Evolutionary conservation across 2,113 vertebrate genomes (phyloP), one percentile per base, ranked within the genome.

Genomic region (Lepus europaeus): DNA sequence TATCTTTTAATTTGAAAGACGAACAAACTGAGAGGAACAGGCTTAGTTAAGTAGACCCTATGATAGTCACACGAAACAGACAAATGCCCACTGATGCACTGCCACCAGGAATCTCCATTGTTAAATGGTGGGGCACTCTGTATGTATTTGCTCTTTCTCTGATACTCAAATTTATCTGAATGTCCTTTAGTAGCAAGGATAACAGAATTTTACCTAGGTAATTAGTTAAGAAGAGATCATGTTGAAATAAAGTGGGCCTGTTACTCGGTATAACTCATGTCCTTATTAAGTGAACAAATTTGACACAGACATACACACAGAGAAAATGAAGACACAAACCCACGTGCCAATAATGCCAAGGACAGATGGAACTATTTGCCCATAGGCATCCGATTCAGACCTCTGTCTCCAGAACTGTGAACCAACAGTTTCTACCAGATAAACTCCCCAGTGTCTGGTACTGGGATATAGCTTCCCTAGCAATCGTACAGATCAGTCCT

Each of bases 301-400:
- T 49, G 45, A 56, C 22, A 19, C 16, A 72, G 23, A 83, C 53
- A 64, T 19, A 59, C n/a, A 22, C 2, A 5, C 14, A 14, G 68
- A 20, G 51, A 45, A 45, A 45, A 23, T n/a, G 3, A 89, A 89
- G 49, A 3, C 10, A 29, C 33, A 61, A 19, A n/a, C 23, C 6
- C 9, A 33, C 11, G 27, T 10, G 12, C 3, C 12, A 68, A 56
- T 3, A 12, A n/a, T 0, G 10, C 13, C 3, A 8, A 22, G 12
- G 22, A 3, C 27, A 25, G 49, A 8, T 5, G 14, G 7, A 14
- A 11, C 4, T 36, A 9, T 27, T 17, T n/a, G 6, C 17, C 19
- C 9, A 31, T 1, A 76, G 6, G 39, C 9, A 6, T 45, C 45
- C 13, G n/a, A 7, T 20, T 87, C 39, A 6, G 14, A 45, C 6